phyloP scores from a whole-genome alignment of 1,140 invertebrate genomes.

The Macrostomum lignano region DNA sequence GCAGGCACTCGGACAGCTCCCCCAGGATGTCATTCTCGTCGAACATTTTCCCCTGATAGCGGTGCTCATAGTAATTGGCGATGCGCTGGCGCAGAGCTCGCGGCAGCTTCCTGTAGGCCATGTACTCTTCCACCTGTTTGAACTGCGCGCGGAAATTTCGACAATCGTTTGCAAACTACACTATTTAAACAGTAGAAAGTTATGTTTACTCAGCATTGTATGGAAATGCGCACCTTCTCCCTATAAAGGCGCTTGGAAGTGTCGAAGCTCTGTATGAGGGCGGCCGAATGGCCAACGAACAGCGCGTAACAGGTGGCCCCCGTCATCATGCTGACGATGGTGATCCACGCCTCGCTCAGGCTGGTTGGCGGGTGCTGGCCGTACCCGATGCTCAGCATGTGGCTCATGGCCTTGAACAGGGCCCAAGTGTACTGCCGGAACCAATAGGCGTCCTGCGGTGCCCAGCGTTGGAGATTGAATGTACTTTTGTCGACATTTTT shows the following conservation, averaged over 20 bases:
- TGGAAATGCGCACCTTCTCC: constrained; percentile 52
- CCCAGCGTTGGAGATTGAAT: too few species aligned
- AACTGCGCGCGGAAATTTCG: too few species aligned
- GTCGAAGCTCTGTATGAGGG: constrained; percentile 87
- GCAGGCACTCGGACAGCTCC: constrained; percentile 75
- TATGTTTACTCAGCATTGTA: too few species aligned
- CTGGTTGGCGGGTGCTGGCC: constrained; percentile 68
- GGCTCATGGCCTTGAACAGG: constrained; percentile 89
- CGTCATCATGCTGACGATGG: constrained; percentile 79
- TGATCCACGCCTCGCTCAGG: constrained; percentile 89
- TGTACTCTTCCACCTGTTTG: constrained; percentile 97
- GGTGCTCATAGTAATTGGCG: constrained; percentile 88
- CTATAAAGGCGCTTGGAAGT: constrained; percentile 81
- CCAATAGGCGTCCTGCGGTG: constrained; percentile 72
- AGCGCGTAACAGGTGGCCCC: constrained; percentile 67
- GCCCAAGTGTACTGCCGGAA: constrained; percentile 93
- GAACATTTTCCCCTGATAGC: constrained; percentile 96
- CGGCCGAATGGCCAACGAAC: constrained; percentile 85
- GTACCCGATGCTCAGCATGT: constrained; percentile 81
- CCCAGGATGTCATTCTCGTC: constrained; percentile 80
- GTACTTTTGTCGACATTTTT: too few species aligned
- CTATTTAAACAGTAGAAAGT: too few species aligned
- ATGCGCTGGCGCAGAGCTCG: constrained; percentile 72
- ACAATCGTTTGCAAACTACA: too few species aligned
- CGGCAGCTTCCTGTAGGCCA: constrained; percentile 82